Evolutionary conservation across 2,797 vertebrate species (phyloP).

Genomic region (Diglossa cyanea): DNA sequence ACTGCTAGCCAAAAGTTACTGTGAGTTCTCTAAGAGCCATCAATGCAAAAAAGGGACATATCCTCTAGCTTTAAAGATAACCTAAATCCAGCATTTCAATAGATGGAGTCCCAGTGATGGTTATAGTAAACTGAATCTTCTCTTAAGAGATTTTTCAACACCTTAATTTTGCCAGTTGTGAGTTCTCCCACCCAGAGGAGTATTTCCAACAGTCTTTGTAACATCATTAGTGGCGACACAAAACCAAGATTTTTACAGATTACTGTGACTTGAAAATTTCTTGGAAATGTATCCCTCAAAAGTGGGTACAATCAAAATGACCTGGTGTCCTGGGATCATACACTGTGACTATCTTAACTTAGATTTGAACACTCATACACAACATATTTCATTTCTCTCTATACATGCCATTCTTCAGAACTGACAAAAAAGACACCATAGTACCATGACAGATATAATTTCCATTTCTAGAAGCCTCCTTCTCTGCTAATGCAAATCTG

Average conservation of each 20-base stretch:
- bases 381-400: neutral
- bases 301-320: neutral
- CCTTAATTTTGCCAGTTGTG: neutral
- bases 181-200: neutral
- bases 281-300: neutral
- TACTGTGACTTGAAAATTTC: neutral
- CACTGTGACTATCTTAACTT: neutral
- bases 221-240: neutral
- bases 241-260: neutral
- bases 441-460: neutral
- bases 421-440: neutral
- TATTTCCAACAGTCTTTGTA: neutral
- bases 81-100: neutral
- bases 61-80: neutral
- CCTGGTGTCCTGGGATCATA: neutral
- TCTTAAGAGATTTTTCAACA: neutral
- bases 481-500: neutral
- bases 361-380: neutral
- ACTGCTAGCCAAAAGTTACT: neutral
- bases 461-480: constrained; percentile 1
- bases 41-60: neutral
- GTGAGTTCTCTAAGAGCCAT: neutral
- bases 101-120: neutral
- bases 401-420: neutral
- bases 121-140: neutral